These are phyloP conservation scores for Pogonomyrmex californicus DNA, from an alignment of 1,140 invertebrate genomes.

Conservation along the genomic window DNA sequence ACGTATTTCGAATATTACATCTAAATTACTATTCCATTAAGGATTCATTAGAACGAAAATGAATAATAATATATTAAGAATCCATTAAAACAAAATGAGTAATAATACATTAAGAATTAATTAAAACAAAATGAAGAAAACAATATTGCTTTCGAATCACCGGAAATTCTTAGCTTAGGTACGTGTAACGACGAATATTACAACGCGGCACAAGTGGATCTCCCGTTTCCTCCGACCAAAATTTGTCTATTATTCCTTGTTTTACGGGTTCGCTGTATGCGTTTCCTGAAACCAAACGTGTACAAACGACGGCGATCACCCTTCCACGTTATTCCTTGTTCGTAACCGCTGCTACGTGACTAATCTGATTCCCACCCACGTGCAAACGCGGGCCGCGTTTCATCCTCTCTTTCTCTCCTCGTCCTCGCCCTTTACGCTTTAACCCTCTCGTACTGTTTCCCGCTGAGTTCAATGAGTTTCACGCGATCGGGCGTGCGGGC, in stretches of 20 bases:
- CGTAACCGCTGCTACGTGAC: slow-evolving; percentile 80
- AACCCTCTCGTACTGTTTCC: slow-evolving; percentile 50
- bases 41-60: too few relatives aligned
- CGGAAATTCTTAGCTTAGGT: too few relatives aligned
- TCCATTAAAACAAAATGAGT: too few relatives aligned
- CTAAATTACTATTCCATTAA: too few relatives aligned
- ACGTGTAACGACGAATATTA: too few relatives aligned
- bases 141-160: too few relatives aligned
- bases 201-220: not conserved
- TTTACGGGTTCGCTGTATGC: not conserved
- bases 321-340: slow-evolving; percentile 73
- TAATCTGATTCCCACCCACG: slow-evolving; percentile 81
- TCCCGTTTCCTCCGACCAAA: not conserved
- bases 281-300: slow-evolving; percentile 44
- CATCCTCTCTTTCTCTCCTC: slow-evolving; percentile 34
- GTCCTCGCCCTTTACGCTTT: slow-evolving; percentile 24
- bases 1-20: too few relatives aligned
- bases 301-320: slow-evolving; percentile 36
- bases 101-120: too few relatives aligned
- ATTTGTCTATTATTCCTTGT: slow-evolving; percentile 24
- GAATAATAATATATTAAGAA: too few relatives aligned
- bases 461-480: slow-evolving; percentile 80
- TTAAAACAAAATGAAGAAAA: too few relatives aligned
- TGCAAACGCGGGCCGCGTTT: slow-evolving; percentile 59
- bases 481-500: slow-evolving; percentile 71